Base-by-base conservation (phyloP, 2,888 invertebrate genomes). In the Epistrophe grossulariae region DNA sequence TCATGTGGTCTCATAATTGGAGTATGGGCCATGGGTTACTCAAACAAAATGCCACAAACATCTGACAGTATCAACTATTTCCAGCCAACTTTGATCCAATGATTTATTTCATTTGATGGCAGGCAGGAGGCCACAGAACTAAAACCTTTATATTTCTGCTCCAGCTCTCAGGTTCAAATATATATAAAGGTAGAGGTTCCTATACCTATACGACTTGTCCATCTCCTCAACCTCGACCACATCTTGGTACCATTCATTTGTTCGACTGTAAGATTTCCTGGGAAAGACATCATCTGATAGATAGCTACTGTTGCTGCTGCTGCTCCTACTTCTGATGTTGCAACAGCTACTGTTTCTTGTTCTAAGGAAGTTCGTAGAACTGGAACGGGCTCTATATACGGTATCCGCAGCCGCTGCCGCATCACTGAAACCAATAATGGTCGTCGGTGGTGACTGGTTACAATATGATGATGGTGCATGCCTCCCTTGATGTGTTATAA, bases 221-320 rank as follows among this genome's bases (percentile, higher is more conserved):
- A 19, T 70, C 66, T 60, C 70, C 40, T 52, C 79, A 76, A 71
- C 74, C 80, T 64, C 52, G 64, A 70, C 52, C 73, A 62, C 74
- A 40, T 84, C 83, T 84, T 72, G 68, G 79, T 40, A 73, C 28
- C 79, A 83, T 87, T 87, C 87, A 87, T 87, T 87, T 87, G 87
- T 83, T 83, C 74, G 83, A 79, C 83, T 79, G 79, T 24, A 87
- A 87, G 87, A 87, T 87, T 87, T 87, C 87, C 87, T 87, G 87
- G 87, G 87, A 87, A 87, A 87, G 87, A 76, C 87, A 87, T 87
- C 87, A 87, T 87, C 87, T 87, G 87, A 87, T 87, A 87, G 87
- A 87, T 87, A 79, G 74, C 66, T 57, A 55, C 43, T 62, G 62
- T 71, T 50, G n/a, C 52, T 55, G 24, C 52, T 70, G 59, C 57